Conservation (phyloP, 2,888 invertebrate species). For the Ceriagrion tenellum region DNA sequence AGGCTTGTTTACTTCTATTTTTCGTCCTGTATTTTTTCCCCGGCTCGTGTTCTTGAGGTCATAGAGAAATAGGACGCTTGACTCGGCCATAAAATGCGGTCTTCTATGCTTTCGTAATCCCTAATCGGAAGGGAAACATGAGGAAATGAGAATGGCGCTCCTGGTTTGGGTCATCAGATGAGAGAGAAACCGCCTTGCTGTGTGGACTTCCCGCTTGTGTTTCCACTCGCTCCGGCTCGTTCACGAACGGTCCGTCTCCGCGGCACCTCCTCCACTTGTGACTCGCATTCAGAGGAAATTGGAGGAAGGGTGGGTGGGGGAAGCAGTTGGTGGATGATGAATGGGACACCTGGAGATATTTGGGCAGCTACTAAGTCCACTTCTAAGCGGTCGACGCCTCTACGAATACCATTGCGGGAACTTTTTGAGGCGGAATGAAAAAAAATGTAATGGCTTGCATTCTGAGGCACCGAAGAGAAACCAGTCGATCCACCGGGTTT, state of each 20-base stretch:
- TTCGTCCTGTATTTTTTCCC: neutral
- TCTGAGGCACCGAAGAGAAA: too few relatives aligned
- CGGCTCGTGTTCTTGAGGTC: neutral
- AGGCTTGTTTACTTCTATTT: neutral
- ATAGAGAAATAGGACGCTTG: neutral
- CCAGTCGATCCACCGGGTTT: too few relatives aligned
- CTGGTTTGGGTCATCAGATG: neutral
- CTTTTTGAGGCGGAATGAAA: neutral
- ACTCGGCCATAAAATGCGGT: neutral
- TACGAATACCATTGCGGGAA: neutral
- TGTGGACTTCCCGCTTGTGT: neutral
- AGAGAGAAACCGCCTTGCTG: neutral
- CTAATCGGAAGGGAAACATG: neutral
- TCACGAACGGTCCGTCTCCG: neutral
- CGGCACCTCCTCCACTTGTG: neutral
- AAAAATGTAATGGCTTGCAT: neutral
- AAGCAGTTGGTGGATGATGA: neutral
- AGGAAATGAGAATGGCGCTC: neutral
- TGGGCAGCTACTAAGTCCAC: neutral
- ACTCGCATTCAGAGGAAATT: neutral
- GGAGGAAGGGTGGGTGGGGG: neutral
- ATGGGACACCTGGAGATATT: slow-evolving; percentile 11
- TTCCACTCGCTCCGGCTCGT: neutral
- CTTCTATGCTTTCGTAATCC: neutral
- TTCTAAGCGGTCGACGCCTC: neutral